phyloP scores from a whole-genome alignment of 2,797 vertebrate species.

The Acomys russatus region DNA sequence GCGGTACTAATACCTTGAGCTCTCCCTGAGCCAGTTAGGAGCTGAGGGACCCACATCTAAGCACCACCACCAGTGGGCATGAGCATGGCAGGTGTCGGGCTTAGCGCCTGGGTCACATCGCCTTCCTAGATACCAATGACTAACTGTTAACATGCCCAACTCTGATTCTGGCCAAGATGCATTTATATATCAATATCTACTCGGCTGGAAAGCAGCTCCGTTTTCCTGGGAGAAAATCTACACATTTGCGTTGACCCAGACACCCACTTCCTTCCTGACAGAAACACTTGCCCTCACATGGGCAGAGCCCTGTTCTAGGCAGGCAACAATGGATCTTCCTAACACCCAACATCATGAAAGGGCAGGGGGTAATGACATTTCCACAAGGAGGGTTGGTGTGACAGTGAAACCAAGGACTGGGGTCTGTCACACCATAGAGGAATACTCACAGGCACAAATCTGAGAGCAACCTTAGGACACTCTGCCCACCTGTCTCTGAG shows the following conservation, averaged over 20 bases:
- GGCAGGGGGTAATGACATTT: background rate
- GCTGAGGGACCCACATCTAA: background rate
- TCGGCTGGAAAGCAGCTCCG: fast-evolving
- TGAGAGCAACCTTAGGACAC: background rate
- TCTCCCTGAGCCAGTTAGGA: background rate
- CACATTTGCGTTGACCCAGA: background rate
- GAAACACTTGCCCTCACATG: fast-evolving
- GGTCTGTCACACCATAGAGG: background rate
- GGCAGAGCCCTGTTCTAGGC: background rate
- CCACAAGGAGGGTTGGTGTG: background rate
- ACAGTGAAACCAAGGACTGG: background rate
- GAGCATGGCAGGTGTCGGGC: fast-evolving
- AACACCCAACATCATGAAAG: background rate
- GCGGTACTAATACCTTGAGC: background rate
- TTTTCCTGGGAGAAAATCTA: background rate
- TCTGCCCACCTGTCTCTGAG: background rate
- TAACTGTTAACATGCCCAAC: background rate
- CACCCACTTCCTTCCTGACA: background rate
- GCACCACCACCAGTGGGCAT: fast-evolving
- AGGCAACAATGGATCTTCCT: background rate
- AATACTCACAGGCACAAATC: background rate
- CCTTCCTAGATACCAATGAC: conserved; percentile 59
- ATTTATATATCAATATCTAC: background rate
- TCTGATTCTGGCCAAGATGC: background rate
- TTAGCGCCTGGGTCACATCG: fast-evolving